Base-by-base conservation (phyloP, 2,113 vertebrate species). In the Corynorhinus townsendii region DNA sequence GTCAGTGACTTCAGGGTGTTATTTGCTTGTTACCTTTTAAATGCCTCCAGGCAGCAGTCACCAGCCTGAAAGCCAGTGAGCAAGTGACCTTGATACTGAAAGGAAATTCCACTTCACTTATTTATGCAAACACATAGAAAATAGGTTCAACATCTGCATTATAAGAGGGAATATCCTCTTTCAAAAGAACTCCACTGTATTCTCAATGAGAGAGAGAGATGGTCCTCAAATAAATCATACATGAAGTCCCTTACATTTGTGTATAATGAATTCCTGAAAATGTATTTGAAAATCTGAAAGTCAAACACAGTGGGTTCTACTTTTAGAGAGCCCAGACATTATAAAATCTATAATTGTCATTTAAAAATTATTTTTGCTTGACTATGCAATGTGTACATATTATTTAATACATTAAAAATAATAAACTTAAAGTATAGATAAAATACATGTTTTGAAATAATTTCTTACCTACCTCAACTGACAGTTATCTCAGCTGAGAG, bases 101-200 rank as follows among this genome's bases (percentile, higher is more conserved):
- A 76, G 47, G 4, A 24, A 75, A 3, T 30, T 86, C 52, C 49
- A 24, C 69, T 84, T 93, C 17, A 43, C 54, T 90, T 95, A 77
- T 79, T 95, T 93, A 64, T 83, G 89, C 24, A 94, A 95, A 86
- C 47, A 45, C 69, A 49, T 54, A 92, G 64, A 92, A 96, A 96
- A 52, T 19, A 93, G 33, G 81, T 19, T 85, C 20, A 14, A 90
- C 6, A 6, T 92, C 85, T 82, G 20, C 28, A 76, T 68, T 91
- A 7, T 79, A 28, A 81, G 35, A 87, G 24, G 38, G 40, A 88
- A 93, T 19, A 80, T 56, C 6, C 20, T 88, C 91, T 96, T 93
- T 71, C 72, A 76, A 84, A 94, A 89, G 64, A 91, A 47, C 26
- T 71, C 26, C 83, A 80, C 30, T 52, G 19, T 64, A 0, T 86